phyloP scores from a whole-genome alignment of 1,140 invertebrate species.

The Geopemphigus sp. region DNA sequence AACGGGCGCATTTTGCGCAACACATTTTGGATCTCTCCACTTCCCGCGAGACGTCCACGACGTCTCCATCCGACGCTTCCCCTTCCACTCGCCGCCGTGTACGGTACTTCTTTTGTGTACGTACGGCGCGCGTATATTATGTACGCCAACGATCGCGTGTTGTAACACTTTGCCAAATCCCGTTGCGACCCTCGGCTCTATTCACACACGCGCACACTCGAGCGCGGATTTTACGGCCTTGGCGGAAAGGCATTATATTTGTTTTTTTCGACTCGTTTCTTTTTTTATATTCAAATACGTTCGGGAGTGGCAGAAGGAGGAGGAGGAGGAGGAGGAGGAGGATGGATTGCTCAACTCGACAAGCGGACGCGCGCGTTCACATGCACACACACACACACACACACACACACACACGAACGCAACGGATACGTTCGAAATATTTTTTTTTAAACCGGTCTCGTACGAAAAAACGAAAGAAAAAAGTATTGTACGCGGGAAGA shows the following conservation, averaged over 20 bases:
- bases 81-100: too few species aligned
- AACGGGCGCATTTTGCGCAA: constrained; percentile 38
- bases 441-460: constrained; percentile 41
- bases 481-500: too few species aligned
- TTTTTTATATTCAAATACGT: neutral
- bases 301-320: neutral
- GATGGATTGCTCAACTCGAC: constrained; percentile 14
- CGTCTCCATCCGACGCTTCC: too few species aligned
- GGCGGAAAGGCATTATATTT: constrained; percentile 24
- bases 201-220: neutral
- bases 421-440: too few species aligned
- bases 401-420: too few species aligned
- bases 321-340: neutral
- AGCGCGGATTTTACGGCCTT: constrained; percentile 32
- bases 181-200: constrained; percentile 37
- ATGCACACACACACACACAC: neutral
- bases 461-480: constrained; percentile 4
- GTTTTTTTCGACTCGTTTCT: neutral
- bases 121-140: neutral
- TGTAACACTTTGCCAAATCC: constrained; percentile 47
- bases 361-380: neutral
- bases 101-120: neutral
- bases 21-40: constrained; percentile 16
- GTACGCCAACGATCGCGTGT: constrained; percentile 12
- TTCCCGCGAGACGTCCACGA: neutral